A percentile compares a stretch with the other conserved stretches of the same genome.
phyloP scores from a whole-genome alignment of 2,888 invertebrate genomes.

The Lochmaea crataegi region DNA sequence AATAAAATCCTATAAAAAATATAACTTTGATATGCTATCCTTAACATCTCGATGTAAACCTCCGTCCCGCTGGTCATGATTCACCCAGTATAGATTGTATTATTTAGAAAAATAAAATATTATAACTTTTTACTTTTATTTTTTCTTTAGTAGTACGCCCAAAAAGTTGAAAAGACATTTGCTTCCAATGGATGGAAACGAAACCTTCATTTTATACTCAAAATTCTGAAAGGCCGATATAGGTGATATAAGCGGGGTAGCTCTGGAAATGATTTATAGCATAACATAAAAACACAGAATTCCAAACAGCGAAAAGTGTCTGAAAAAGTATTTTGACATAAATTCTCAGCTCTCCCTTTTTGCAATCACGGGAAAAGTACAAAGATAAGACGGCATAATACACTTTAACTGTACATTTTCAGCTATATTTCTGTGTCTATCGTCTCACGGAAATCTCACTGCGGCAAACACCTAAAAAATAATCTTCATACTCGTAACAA shows the following conservation, averaged over 20 bases:
- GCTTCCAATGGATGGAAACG: constrained; percentile 15
- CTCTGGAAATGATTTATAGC: constrained; percentile 34
- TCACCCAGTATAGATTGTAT: too few species aligned
- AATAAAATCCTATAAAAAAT: too few species aligned
- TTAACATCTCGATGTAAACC: too few species aligned
- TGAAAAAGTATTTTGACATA: constrained; percentile 35
- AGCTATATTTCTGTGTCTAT: constrained; percentile 35
- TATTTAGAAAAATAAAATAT: too few species aligned
- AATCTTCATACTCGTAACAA: background rate
- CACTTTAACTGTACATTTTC: constrained; percentile 31
- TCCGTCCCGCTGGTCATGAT: too few species aligned
- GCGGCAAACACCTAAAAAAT: constrained; percentile 26
- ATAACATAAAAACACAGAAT: constrained; percentile 34
- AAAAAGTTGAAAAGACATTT: constrained; percentile 5
- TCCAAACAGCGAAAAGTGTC: constrained; percentile 36
- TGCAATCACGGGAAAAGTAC: constrained; percentile 37
- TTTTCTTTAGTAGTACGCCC: background rate
- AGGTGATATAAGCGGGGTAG: constrained; percentile 26
- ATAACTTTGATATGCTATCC: too few species aligned
- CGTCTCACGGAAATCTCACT: constrained; percentile 20
- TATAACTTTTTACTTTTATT: background rate
- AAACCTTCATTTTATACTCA: constrained; percentile 21
- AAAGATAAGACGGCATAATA: constrained; percentile 34
- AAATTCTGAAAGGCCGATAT: constrained; percentile 28
- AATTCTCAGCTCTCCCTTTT: constrained; percentile 37